Evolutionary conservation across 2,888 invertebrate genomes (phyloP).

Genomic region (Cheilosia impressa): DNA sequence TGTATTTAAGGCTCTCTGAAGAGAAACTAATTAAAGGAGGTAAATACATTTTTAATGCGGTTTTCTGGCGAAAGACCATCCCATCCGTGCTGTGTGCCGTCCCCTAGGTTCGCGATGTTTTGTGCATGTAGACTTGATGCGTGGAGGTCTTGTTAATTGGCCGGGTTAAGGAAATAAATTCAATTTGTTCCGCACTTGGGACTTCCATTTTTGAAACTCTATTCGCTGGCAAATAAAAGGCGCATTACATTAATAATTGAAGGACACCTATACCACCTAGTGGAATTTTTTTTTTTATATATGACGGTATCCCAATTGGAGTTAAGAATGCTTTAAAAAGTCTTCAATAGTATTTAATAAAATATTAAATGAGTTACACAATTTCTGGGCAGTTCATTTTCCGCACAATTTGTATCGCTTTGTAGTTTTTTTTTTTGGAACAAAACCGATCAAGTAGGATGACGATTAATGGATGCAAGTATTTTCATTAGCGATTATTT

Average conservation of each 20-base stretch:
- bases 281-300: too few species aligned
- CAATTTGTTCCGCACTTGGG: slow-evolving; percentile 40
- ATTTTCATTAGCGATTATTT: too few species aligned
- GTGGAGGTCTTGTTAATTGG: slow-evolving; percentile 49
- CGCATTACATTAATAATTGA: slow-evolving; percentile 26
- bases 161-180: slow-evolving; percentile 48
- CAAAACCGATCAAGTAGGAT: too few species aligned
- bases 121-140: not conserved
- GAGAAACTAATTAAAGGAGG: slow-evolving; percentile 77
- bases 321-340: too few species aligned
- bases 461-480: too few species aligned
- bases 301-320: too few species aligned
- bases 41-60: slow-evolving; percentile 78
- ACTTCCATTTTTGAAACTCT: slow-evolving; percentile 21
- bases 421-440: too few species aligned
- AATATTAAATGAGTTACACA: too few species aligned
- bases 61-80: slow-evolving; percentile 61
- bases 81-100: slow-evolving; percentile 27
- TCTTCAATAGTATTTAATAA: too few species aligned
- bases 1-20: slow-evolving; percentile 70
- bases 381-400: too few species aligned
- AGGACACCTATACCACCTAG: not conserved
- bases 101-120: slow-evolving; percentile 19
- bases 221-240: slow-evolving; percentile 35
- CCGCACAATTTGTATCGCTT: too few species aligned